phyloP scores from a whole-genome alignment of 30 jellyfish, hydroid and myxozoan species.

The Morbakka virulenta region DNA sequence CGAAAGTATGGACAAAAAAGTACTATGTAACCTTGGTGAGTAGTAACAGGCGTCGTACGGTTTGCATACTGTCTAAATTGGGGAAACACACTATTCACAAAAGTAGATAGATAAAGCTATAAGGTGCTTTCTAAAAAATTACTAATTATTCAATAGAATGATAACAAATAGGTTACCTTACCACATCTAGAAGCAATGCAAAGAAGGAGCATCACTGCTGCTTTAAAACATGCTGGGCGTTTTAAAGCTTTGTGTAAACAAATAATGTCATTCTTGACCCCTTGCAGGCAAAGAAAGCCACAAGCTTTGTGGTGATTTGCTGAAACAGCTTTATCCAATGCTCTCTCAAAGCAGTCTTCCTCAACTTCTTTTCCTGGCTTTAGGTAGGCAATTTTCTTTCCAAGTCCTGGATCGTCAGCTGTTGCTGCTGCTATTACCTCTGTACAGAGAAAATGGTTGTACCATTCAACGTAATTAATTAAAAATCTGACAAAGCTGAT shows the following conservation, averaged over 20 bases:
- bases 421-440: constrained; percentile 61
- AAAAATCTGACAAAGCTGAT: too few relatives aligned
- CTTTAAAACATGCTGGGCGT: constrained; percentile 29
- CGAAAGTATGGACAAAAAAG: too few relatives aligned
- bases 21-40: too few relatives aligned
- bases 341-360: constrained; percentile 74
- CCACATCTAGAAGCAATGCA: constrained; percentile 74
- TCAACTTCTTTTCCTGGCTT: constrained; percentile 70
- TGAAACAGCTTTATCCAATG: constrained; percentile 66
- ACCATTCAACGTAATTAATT: too few relatives aligned
- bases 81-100: too few relatives aligned
- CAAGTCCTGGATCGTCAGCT: constrained; percentile 21
- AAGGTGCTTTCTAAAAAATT: too few relatives aligned
- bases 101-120: too few relatives aligned
- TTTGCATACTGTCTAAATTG: too few relatives aligned
- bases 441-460: too few relatives aligned
- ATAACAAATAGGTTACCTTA: too few relatives aligned
- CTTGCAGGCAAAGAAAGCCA: constrained; percentile 78
- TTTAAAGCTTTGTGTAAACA: constrained; percentile 51
- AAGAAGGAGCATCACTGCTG: constrained; percentile 68
- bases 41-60: too few relatives aligned
- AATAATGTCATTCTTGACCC: constrained; percentile 59
- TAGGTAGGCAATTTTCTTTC: constrained; percentile 16
- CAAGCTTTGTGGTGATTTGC: constrained; percentile 61
- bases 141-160: too few relatives aligned